Evolutionary conservation across 2,888 invertebrate genomes (phyloP), one percentile per base, ranked within the genome.

Genomic region (Tuberolachnus salignus): DNA sequence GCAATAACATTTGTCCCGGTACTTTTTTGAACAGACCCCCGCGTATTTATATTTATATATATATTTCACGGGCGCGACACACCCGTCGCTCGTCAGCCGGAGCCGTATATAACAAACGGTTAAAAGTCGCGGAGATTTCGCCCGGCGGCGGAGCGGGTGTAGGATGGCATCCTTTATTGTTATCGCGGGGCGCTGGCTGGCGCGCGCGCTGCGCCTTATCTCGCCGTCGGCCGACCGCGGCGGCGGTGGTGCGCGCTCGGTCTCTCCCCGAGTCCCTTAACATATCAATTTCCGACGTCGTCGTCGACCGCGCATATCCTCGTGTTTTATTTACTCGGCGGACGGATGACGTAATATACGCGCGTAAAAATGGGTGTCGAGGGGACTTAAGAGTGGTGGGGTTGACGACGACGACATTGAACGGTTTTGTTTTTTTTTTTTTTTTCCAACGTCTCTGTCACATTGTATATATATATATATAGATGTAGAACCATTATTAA

Each of bases 281-380:
- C 75, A 75, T 75, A 75, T 75, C 75, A 75, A 75, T 75, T 75
- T 75, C 66, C 55, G n/a, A 66, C 66, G 49, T 72, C 61, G 1
- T 19, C 73, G n/a, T n/a, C n/a, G n/a, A n/a, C n/a, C n/a, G n/a
- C n/a, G 42, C 63, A 13, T 63, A 42, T 16, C 46, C 44, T 0
- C 66, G 34, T 46, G 71, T 71, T 61, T 72, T 72, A 61, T 72
- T 72, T 72, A 61, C 59, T 72, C 19, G 9, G 34, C 26, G 14
- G 49, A 61, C 16, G 46, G 57, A 46, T 59, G 71, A 59, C 26
- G 55, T n/a, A 42, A 53, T 51, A 10, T 16, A 51, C 49, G 16
- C 16, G 19, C 2, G n/a, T n/a, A 51, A 23, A 57, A 11, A 55
- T n/a, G n/a, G n/a, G n/a, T n/a, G n/a, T n/a, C n/a, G 6, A 57